A percentile compares a stretch with the other conserved stretches of the same genome.
Conservation (phyloP, 1,140 invertebrate species). For the Onthophagus taurus region DNA sequence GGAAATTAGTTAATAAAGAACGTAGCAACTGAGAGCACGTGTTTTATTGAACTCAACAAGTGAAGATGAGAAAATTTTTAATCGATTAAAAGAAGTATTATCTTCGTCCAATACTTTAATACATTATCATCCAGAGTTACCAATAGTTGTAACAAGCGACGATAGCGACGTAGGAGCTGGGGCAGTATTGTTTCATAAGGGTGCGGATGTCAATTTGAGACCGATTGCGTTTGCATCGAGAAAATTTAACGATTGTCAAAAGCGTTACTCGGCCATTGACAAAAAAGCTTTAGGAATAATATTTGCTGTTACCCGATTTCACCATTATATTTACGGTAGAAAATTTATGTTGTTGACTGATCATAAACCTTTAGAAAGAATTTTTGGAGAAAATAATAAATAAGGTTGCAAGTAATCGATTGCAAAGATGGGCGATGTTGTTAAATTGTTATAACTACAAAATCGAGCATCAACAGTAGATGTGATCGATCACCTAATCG, state of each 20-base stretch:
- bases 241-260: slow-evolving; percentile 36
- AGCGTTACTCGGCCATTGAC: slow-evolving; percentile 43
- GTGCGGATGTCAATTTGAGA: slow-evolving; percentile 28
- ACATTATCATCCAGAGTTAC: slow-evolving; percentile 20
- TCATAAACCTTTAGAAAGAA: slow-evolving; percentile 39
- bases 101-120: slow-evolving; percentile 20
- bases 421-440: neutral
- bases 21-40: too few relatives aligned
- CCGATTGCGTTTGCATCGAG: slow-evolving; percentile 40
- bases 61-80: slow-evolving; percentile 20
- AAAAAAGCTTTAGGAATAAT: slow-evolving; percentile 45
- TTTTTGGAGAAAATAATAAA: slow-evolving; percentile 37
- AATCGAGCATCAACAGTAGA: too few relatives aligned
- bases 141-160: slow-evolving; percentile 23
- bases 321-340: slow-evolving; percentile 42
- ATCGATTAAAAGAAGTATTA: slow-evolving; percentile 25
- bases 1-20: too few relatives aligned
- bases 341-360: slow-evolving; percentile 42
- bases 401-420: slow-evolving; percentile 19
- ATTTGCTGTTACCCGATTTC: slow-evolving; percentile 44
- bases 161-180: slow-evolving; percentile 20
- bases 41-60: too few relatives aligned
- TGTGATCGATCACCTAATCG: too few relatives aligned
- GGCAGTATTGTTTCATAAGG: slow-evolving; percentile 22
- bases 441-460: too few relatives aligned